These are phyloP conservation scores for Tympanuchus pallidicinctus DNA, from an alignment of 2,113 vertebrate species.

Conservation along the genomic window DNA sequence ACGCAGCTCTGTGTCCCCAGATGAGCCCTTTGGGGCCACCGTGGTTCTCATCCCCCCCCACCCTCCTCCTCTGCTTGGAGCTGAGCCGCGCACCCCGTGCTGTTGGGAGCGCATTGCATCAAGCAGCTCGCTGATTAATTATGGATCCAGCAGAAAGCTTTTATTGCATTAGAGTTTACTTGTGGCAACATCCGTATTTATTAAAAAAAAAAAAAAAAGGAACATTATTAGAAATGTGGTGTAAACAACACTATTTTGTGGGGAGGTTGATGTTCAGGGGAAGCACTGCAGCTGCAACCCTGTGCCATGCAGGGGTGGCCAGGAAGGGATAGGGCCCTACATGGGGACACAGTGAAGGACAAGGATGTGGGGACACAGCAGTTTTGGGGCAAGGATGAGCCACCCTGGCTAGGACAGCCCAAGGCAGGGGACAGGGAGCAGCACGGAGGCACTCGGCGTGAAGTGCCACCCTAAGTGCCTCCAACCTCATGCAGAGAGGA, in stretches of 20 bases:
- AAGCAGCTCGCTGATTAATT: constrained; percentile 41
- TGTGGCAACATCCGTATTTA: constrained; percentile 56
- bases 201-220: not conserved
- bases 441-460: not conserved
- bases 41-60: too few species aligned
- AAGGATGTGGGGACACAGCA: fast-evolving
- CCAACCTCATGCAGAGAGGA: constrained; percentile 33
- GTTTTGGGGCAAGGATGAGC: not conserved
- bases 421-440: not conserved
- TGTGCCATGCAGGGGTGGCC: fast-evolving
- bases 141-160: constrained; percentile 63
- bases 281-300: fast-evolving
- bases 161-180: constrained; percentile 52
- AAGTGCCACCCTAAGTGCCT: constrained; percentile 60
- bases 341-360: fast-evolving
- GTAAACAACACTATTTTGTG: not conserved
- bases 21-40: too few species aligned
- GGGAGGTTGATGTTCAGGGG: not conserved
- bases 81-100: fast-evolving
- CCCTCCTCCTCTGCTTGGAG: not conserved
- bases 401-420: fast-evolving
- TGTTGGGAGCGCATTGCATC: not conserved
- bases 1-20: too few species aligned
- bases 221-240: not conserved
- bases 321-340: not conserved